Conservation (phyloP, 2,113 vertebrate species). For the Laticauda laticaudata region DNA sequence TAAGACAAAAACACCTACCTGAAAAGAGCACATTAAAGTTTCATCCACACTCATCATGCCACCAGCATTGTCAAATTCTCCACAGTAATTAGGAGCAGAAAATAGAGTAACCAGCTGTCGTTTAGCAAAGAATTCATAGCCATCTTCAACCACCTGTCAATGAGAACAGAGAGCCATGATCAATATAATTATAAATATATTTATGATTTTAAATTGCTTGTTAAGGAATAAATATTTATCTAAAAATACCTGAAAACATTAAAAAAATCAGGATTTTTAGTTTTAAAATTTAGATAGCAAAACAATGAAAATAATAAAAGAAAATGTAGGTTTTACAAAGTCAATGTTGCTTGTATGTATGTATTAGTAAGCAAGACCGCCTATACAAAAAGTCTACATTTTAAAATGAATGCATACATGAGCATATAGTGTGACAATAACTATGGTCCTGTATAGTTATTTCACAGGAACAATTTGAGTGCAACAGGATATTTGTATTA, state of each 20-base stretch:
- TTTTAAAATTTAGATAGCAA: neutral
- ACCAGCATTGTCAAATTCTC: conserved; percentile 93
- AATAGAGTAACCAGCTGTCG: conserved; percentile 92
- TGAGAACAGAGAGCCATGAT: neutral
- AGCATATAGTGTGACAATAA: neutral
- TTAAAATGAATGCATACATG: neutral
- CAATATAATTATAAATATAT: neutral
- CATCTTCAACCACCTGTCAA: conserved; percentile 91
- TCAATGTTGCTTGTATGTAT: too few species aligned
- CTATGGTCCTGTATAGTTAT: neutral
- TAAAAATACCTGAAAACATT: neutral
- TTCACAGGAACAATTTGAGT: neutral
- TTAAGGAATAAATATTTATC: neutral
- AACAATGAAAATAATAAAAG: neutral
- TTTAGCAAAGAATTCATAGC: conserved; percentile 95
- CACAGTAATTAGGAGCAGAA: conserved; percentile 93
- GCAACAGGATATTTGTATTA: neutral
- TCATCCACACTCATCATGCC: conserved; percentile 98
- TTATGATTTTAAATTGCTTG: neutral
- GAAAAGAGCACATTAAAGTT: conserved; percentile 96
- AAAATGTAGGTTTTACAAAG: neutral
- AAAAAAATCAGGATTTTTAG: neutral
- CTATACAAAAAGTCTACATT: neutral
- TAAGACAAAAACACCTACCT: conserved; percentile 70
- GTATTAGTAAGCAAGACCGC: neutral